Evolutionary conservation across 2,113 vertebrate species (phyloP).

Genomic region (Amphilophus citrinellus): DNA sequence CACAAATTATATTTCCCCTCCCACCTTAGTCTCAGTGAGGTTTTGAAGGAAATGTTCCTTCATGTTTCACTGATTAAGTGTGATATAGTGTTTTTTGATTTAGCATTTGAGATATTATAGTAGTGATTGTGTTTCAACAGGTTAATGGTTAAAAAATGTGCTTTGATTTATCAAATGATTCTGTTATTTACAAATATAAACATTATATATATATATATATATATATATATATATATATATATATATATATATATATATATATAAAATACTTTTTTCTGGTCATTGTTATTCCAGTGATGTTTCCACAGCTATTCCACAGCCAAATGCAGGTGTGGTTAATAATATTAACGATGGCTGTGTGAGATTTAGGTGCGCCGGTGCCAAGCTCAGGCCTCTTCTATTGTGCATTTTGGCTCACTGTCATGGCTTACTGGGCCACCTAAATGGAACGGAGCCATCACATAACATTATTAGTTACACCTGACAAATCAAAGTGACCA

Average conservation of each 20-base stretch:
- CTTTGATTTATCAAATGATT: not conserved
- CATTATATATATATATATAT: no score
- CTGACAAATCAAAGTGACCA: slow-evolving; percentile 58
- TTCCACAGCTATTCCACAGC: slow-evolving; percentile 20
- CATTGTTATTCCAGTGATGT: slow-evolving; percentile 36
- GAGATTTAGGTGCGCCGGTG: slow-evolving; percentile 38
- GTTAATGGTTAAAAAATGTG: slow-evolving; percentile 1
- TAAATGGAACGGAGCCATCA: slow-evolving; percentile 58
- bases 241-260: no score
- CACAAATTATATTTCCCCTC: slow-evolving; percentile 27
- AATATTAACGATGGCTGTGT: slow-evolving; percentile 39
- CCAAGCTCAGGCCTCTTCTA: slow-evolving; percentile 38
- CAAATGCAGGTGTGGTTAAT: slow-evolving; percentile 45
- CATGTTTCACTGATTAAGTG: slow-evolving; percentile 21
- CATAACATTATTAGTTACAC: slow-evolving; percentile 66
- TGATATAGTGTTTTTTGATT: slow-evolving; percentile 27
- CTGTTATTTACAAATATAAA: not conserved
- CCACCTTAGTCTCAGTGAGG: slow-evolving; percentile 18
- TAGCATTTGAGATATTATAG: no score
- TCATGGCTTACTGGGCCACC: slow-evolving; percentile 54
- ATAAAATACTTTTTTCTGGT: slow-evolving; percentile 21
- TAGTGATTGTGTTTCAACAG: slow-evolving; percentile 23
- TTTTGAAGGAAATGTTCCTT: slow-evolving; percentile 44
- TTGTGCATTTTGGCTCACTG: slow-evolving; percentile 58
- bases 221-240: no score